Evolutionary conservation across 2,888 invertebrate genomes (phyloP).

Genomic region (Clanis bilineata): DNA sequence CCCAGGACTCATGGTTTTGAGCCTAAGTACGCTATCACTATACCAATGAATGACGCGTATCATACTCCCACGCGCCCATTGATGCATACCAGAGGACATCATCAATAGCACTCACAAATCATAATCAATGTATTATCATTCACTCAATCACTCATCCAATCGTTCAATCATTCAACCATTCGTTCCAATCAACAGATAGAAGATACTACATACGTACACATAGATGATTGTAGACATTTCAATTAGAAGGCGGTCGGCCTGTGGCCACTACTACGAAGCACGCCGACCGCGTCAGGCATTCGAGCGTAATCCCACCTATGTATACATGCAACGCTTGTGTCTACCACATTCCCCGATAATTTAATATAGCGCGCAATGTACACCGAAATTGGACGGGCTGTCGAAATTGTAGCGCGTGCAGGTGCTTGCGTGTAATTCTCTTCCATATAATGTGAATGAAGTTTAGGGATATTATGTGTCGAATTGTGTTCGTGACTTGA

Average conservation of each 20-base stretch:
- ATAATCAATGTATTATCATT: background rate
- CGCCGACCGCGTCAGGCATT: conserved; percentile 22
- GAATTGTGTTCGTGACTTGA: background rate
- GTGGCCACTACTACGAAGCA: conserved; percentile 20
- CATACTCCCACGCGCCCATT: background rate
- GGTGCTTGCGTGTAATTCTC: background rate
- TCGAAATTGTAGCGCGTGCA: background rate
- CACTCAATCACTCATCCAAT: background rate
- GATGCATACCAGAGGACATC: background rate
- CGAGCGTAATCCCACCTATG: background rate
- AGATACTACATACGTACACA: no score
- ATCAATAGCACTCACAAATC: background rate
- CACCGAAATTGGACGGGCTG: background rate
- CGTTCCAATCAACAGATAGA: conserved; percentile 14
- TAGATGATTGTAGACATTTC: conserved; percentile 24
- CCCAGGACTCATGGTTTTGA: no score
- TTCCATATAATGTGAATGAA: background rate
- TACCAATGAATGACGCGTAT: no score
- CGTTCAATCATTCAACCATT: conserved; percentile 3
- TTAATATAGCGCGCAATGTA: conserved; percentile 12
- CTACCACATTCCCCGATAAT: conserved; percentile 6
- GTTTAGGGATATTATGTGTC: background rate
- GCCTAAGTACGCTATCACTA: background rate
- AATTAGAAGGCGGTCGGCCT: conserved; percentile 24
- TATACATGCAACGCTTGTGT: conserved; percentile 2